A percentile compares a stretch with the other conserved stretches of the same genome.
phyloP scores from a whole-genome alignment of 2,797 vertebrate genomes.

The Eospalax fontanierii region DNA sequence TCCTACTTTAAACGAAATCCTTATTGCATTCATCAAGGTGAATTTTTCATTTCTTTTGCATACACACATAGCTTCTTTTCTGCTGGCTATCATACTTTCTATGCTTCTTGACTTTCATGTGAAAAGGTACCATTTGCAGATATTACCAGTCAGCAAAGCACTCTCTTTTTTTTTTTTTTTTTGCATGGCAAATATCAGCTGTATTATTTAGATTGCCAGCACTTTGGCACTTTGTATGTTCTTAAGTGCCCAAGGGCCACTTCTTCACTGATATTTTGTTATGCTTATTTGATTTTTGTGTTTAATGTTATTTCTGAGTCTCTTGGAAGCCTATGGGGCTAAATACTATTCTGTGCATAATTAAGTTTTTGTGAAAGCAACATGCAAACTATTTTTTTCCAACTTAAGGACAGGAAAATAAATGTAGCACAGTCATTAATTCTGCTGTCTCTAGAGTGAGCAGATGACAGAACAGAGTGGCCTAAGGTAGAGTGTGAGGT shows the following conservation, averaged over 20 bases:
- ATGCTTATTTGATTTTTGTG: slow-evolving; percentile 30
- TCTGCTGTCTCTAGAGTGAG: slow-evolving; percentile 40
- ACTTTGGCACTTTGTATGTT: neutral
- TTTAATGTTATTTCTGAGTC: slow-evolving; percentile 51
- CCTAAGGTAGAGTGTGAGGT: neutral
- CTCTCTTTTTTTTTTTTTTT: neutral
- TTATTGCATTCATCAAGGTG: neutral
- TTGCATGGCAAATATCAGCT: neutral
- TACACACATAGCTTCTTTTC: neutral
- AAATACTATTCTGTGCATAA: slow-evolving; percentile 44
- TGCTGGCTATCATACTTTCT: neutral
- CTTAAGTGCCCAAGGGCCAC: neutral
- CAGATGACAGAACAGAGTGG: neutral
- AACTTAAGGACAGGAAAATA: slow-evolving; percentile 22
- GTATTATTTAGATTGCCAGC: neutral
- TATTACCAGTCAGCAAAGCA: neutral
- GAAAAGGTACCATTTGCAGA: slow-evolving; percentile 11
- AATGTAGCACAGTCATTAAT: neutral
- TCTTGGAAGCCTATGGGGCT: neutral
- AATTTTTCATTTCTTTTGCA: slow-evolving; percentile 41
- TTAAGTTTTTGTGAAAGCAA: slow-evolving; percentile 42
- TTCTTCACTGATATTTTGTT: neutral
- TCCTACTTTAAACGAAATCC: slow-evolving; percentile 9
- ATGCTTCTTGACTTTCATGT: neutral
- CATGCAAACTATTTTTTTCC: slow-evolving; percentile 38